Conservation (phyloP, 2,113 vertebrate species). For the Calyptommatus sinebrachiatus region DNA sequence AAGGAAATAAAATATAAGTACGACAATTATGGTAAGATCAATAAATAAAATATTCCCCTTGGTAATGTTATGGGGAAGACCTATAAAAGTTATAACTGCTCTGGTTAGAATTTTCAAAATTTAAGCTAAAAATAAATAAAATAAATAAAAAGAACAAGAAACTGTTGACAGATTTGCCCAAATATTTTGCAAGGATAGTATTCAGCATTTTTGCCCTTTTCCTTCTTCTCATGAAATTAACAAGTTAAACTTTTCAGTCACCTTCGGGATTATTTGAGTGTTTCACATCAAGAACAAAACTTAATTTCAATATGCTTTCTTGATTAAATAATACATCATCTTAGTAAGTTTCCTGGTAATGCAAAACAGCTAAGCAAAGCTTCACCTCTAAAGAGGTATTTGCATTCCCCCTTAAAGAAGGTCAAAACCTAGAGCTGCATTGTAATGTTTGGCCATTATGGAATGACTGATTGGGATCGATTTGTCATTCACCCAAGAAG, state of each 20-base stretch:
- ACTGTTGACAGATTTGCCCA: no score
- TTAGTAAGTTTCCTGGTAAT: not conserved
- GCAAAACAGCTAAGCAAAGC: not conserved
- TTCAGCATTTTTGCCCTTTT: not conserved
- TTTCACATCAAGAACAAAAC: not conserved
- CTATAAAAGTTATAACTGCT: no score
- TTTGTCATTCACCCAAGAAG: no score
- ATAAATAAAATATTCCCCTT: no score
- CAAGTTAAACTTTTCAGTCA: not conserved
- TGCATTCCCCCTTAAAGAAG: not conserved
- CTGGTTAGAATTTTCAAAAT: no score
- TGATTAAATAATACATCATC: not conserved
- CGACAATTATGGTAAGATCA: no score
- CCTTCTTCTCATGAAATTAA: not conserved
- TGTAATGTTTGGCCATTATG: not conserved
- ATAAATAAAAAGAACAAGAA: no score
- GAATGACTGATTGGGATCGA: no score
- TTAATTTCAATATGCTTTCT: not conserved
- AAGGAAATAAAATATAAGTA: no score
- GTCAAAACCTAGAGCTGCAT: not conserved
- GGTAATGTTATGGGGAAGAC: no score
- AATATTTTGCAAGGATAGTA: no score
- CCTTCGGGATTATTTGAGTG: not conserved
- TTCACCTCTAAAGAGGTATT: not conserved
- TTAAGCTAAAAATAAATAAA: no score